Evolutionary conservation across 2,113 vertebrate genomes (phyloP), one percentile per base, ranked within the genome.

Genomic region (Trichomycterus rosablanca): DNA sequence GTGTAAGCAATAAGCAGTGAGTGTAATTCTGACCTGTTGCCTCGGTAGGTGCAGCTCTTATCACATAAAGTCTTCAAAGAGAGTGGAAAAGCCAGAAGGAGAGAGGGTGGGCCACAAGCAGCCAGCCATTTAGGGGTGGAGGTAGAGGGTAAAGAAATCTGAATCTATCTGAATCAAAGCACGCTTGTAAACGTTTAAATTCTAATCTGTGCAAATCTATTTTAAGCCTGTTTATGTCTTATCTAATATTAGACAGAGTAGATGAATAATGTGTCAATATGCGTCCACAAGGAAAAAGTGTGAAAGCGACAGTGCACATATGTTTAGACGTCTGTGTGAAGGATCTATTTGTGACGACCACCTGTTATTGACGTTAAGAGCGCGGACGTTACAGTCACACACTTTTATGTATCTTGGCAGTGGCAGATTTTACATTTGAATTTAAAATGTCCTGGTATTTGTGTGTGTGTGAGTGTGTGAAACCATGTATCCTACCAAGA

Each of bases 351-450:
- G 76, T 12, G 80, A 83, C 76, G 71, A 66, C 73, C 87, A 88
- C 86, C 87, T 87, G 86, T 86, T 88, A 87, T 87, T 84, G 82
- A 86, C 81, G 84, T 87, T 83, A 88, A 83, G 74, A 77, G 53
- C 54, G 67, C 44, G 44, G 55, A 67, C 59, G 58, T 66, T 59
- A 40, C 14, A 22, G 5, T 42, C n/a, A n/a, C n/a, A n/a, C n/a
- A n/a, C n/a, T n/a, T n/a, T n/a, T n/a, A n/a, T n/a, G n/a, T n/a
- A n/a, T n/a, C n/a, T n/a, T n/a, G n/a, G n/a, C n/a, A n/a, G n/a
- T n/a, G n/a, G n/a, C n/a, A n/a, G n/a, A n/a, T n/a, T n/a, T n/a
- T n/a, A n/a, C n/a, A n/a, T n/a, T n/a, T n/a, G n/a, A n/a, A n/a
- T n/a, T n/a, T n/a, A n/a, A n/a, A n/a, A n/a, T n/a, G n/a, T n/a